Base-by-base conservation (phyloP, 1,140 invertebrate genomes). In the Parasteatoda tepidariorum region DNA sequence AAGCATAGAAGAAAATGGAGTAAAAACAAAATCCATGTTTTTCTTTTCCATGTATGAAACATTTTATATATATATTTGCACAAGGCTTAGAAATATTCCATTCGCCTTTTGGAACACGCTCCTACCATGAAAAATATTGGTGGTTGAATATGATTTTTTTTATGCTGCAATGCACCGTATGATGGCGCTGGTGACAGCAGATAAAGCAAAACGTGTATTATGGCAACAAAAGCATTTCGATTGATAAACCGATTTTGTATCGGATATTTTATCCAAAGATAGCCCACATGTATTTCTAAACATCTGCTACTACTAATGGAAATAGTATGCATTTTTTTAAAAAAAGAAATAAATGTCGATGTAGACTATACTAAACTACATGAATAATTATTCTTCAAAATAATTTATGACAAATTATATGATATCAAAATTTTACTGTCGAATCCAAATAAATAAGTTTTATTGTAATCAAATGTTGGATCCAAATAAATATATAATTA, bases 51-150 rank as follows among this genome's bases (percentile, higher is more conserved):
- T 55, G 30, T 18, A 18, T 4, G 28, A 22, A 62, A 75, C 38
- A 75, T 38, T 62, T 75, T 75, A 75, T 75, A 62, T n/a, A 70
- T 78, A 78, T 78, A 66, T 78, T 66, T 78, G 31, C 59, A 48
- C 15, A 41, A 34, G 31, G 33, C 55, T 31, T 38, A 66, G 33
- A 38, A 78, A 78, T 48, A 54, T 66, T 38, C 74, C 41, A 66
- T 78, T 78, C 59, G 59, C n/a, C 59, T 22, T n/a, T 41, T 22
- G 26, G 22, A 54, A 66, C 62, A 78, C 74, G 74, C 61, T 9
- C 30, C 38, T 41, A 26, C 33, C 31, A 78, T 78, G 62, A 64
- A 64, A 64, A 64, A 64, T 64, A 30, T 64, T 64, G 48, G 31
- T 30, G 48, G 28, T 30, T 22, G 26, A 41, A 59, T 57, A 48